Conservation (phyloP, 2,888 invertebrate genomes). For the Dromius quadrimaculatus region DNA sequence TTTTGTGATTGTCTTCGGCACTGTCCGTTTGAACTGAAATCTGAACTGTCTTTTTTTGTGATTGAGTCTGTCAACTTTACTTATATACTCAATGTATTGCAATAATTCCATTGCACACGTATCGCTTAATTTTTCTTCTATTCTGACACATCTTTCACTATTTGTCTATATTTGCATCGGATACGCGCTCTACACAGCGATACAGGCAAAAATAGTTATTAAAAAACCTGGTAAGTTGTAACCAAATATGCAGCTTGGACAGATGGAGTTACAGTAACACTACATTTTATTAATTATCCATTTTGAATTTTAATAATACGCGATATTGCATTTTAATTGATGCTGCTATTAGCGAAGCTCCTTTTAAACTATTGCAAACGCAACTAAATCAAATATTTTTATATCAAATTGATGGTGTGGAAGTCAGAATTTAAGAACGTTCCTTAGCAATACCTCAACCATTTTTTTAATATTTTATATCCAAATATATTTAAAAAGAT, state of each 20-base stretch:
- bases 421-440: too few species aligned
- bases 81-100: constrained; percentile 40
- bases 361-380: background rate
- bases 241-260: constrained; percentile 67
- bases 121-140: constrained; percentile 67
- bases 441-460: too few species aligned
- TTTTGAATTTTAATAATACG: constrained; percentile 54
- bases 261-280: constrained; percentile 63
- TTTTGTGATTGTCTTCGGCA: constrained; percentile 42
- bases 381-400: too few species aligned
- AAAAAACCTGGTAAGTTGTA: constrained; percentile 69
- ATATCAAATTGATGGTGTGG: too few species aligned
- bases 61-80: constrained; percentile 29
- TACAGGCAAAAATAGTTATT: constrained; percentile 68
- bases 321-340: constrained; percentile 35
- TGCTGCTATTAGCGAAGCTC: constrained; percentile 28
- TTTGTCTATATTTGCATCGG: constrained; percentile 69
- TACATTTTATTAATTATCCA: constrained; percentile 59
- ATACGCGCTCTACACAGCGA: constrained; percentile 68
- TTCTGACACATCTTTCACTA: constrained; percentile 70
- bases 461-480: too few species aligned
- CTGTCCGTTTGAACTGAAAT: constrained; percentile 23
- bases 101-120: constrained; percentile 63
- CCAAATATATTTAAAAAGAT: too few species aligned
- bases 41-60: constrained; percentile 33